Percentiles rank a stretch among this genome's conserved stretches.
phyloP scores from a whole-genome alignment of 2,797 vertebrate genomes.

The Thaleichthys pacificus region DNA sequence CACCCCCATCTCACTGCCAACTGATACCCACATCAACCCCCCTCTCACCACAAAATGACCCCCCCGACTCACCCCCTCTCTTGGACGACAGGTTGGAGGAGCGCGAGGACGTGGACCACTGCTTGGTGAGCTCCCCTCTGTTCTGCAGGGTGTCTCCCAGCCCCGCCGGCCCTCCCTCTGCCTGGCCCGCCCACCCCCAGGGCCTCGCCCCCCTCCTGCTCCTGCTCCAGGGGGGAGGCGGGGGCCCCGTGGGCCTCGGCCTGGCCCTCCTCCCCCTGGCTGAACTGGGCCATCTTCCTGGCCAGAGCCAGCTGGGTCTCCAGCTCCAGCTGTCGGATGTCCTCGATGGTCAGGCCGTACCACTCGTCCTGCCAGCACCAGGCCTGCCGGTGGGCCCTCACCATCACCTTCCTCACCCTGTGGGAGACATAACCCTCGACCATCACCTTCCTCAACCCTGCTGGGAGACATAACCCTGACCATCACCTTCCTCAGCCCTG shows the following conservation, averaged over 20 bases:
- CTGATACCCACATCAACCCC: no score
- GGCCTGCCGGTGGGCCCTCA: slow-evolving; percentile 93
- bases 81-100: slow-evolving; percentile 92
- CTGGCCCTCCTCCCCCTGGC: slow-evolving; percentile 74
- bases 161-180: slow-evolving; percentile 58
- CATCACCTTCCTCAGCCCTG: slow-evolving; percentile 57
- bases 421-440: not conserved
- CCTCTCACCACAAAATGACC: no score
- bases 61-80: slow-evolving; percentile 82
- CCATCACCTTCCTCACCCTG: not conserved
- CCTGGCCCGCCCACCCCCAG: slow-evolving; percentile 50
- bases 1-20: slow-evolving; percentile 75
- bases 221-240: slow-evolving; percentile 69
- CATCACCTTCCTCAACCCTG: slow-evolving; percentile 57
- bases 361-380: slow-evolving; percentile 99
- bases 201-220: slow-evolving; percentile 56
- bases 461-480: no score
- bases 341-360: slow-evolving; percentile 94
- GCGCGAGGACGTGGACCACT: slow-evolving; percentile 95
- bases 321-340: slow-evolving; percentile 93
- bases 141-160: slow-evolving; percentile 74
- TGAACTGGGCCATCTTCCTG: slow-evolving; percentile 96
- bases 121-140: slow-evolving; percentile 88
- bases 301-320: slow-evolving; percentile 94
- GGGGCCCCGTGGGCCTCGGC: slow-evolving; percentile 69